These are phyloP conservation scores for Campoletis raptor DNA, from an alignment of 2,888 invertebrate genomes.

Conservation along the genomic window DNA sequence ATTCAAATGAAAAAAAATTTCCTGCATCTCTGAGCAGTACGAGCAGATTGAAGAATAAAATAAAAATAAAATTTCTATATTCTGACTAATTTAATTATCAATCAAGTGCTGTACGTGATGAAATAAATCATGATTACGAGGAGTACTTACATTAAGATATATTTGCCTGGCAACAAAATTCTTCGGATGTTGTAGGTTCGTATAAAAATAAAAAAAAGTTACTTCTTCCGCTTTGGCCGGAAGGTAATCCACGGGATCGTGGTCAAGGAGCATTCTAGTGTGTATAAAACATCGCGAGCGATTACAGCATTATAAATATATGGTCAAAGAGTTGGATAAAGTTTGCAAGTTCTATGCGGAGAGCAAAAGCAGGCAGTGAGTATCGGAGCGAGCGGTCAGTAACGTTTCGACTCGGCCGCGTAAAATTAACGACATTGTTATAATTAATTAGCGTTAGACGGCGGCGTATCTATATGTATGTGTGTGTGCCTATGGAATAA, in stretches of 20 bases:
- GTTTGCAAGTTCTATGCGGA: constrained; percentile 28
- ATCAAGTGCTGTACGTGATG: neutral
- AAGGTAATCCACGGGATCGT: constrained; percentile 63
- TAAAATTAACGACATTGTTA: constrained; percentile 84
- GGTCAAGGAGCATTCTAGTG: constrained; percentile 63
- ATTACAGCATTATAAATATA: constrained; percentile 40
- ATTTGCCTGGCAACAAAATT: neutral
- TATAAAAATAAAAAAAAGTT: constrained; percentile 34
- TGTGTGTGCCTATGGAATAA: constrained; percentile 23
- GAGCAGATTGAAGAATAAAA: neutral
- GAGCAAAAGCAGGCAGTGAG: constrained; percentile 11
- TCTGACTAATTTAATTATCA: neutral
- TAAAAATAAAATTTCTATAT: neutral
- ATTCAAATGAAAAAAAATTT: neutral
- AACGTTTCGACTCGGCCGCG: constrained; percentile 83
- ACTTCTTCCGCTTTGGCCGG: constrained; percentile 62
- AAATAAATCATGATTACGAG: constrained; percentile 8
- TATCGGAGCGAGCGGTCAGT: constrained; percentile 80
- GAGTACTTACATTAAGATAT: neutral
- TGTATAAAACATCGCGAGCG: neutral
- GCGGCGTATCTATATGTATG: constrained; percentile 31
- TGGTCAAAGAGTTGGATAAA: constrained; percentile 44
- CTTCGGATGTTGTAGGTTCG: neutral
- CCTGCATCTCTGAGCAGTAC: neutral
- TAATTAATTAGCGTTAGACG: constrained; percentile 82